Evolutionary conservation across 1,140 invertebrate genomes (phyloP).

Genomic region (Oryctes rhinoceros): DNA sequence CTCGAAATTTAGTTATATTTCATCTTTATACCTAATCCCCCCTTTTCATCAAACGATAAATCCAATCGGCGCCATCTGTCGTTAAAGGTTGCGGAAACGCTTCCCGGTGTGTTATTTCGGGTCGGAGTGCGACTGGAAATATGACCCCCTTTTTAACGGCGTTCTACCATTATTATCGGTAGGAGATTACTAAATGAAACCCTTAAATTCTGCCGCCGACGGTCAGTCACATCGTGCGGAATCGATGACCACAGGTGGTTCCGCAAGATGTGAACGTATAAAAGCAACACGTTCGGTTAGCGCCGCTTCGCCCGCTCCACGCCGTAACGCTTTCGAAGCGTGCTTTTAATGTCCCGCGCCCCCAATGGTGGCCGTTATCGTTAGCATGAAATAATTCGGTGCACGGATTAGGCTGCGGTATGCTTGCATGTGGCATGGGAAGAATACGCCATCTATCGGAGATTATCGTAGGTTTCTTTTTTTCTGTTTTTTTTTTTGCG

Average conservation of each 20-base stretch:
- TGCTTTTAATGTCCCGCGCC: neutral
- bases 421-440: no score
- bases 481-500: no score
- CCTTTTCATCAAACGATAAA: constrained; percentile 18
- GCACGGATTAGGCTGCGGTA: no score
- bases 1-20: constrained; percentile 6
- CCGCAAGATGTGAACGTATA: constrained; percentile 8
- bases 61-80: constrained; percentile 16
- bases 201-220: neutral
- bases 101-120: constrained; percentile 4
- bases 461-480: no score
- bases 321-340: neutral
- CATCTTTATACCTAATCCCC: neutral
- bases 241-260: constrained; percentile 17
- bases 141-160: constrained; percentile 3
- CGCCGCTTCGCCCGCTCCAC: neutral
- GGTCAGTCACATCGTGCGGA: neutral
- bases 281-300: constrained; percentile 21
- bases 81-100: constrained; percentile 12
- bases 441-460: no score
- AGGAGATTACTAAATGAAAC: constrained; percentile 18
- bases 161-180: constrained; percentile 14
- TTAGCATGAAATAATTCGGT: neutral
- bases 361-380: neutral
- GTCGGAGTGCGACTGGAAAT: neutral